Base-by-base conservation (phyloP, 2,113 vertebrate species). In the Diadophis punctatus region DNA sequence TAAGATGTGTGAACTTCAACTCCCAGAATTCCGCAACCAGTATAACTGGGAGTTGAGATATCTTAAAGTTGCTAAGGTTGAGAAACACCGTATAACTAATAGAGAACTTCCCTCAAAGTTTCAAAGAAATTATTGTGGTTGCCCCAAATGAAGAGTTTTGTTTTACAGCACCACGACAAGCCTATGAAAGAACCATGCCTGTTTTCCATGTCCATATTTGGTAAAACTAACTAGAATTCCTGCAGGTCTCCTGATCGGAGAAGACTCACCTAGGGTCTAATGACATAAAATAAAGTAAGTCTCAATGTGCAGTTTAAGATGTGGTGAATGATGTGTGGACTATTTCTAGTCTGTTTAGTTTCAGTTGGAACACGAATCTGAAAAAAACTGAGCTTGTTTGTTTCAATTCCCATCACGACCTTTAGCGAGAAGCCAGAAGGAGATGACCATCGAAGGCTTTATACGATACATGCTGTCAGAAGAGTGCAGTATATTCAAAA, bases 371-470 rank as follows among this genome's bases (percentile, higher is more conserved):
- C 16, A 90, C 7, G 18, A 43, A 68, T 43, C 3, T 34, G 14
- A 1, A 92, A 46, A 18, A 46, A 18, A 1, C 14, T 90, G 49
- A 68, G 84, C 0, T 0, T 91, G 88, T 88, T n/a, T 25, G 90
- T 87, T 95, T 27, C 23, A 49, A 56, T 80, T 39, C 8, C 63
- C 74, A 39, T 1, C 74, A 39, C 7, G 7, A 39, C 88, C 86
- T 92, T 12, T 96, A 99, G 98, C 97, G 92, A 98, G 91, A 93
- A 95, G 56, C 34, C 97, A 49, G 93, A 97, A 56, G 3, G 94
- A 96, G 94, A 95, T 99, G 98, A 98, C 98, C 0, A 97, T 98
- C 87, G 98, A 98, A 96, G 98, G 98, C 63, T 99, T 99, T 95
- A 9, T 95, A 94, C 97, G 98, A 93, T 98, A 97, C 95, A 96